Evolutionary conservation across 2,888 invertebrate genomes (phyloP), one percentile per base, ranked within the genome.

Genomic region (Patella pellucida): DNA sequence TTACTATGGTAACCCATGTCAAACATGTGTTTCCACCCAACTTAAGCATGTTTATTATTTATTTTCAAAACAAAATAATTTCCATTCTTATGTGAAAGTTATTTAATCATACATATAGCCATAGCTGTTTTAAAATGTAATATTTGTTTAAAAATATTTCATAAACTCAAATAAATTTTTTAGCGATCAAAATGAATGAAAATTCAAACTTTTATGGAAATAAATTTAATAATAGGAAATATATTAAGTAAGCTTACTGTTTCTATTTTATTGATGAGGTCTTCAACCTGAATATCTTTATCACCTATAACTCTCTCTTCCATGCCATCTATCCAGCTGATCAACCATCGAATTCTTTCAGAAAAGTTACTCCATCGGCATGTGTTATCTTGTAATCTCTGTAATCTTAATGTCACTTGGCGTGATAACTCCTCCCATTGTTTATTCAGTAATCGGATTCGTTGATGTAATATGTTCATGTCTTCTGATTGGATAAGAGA

Each of bases 371-470:
- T 79, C 89, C 89, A 89, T 50, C 83, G 80, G 69, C 82, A 82
- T 78, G 89, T 84, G 9, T 82, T 84, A 71, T 87, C 86, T n/a
- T 81, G 79, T 68, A 88, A 83, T 14, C 85, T 78, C 75, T 87
- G 85, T 52, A 80, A 83, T 7, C 87, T 78, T 41, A 85, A 74
- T 11, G 76, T 75, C 11, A 87, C 84, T 80, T 90, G 90, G 68
- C 84, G 84, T 52, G 79, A 80, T 9, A 89, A 81, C 79, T 90
- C 90, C 68, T 86, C 85, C 90, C 90, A 90, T 79, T 89, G 90
- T 80, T 89, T 90, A 81, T 87, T 85, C 15, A 90, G 84, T 68
- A 90, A 85, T 14, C 84, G 78, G 31, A 89, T 86, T 41, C 90
- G 82, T 78, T 90, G 88, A 71, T 86, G 86, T 50, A 90, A 83